Conservation (phyloP, 92 coral and sea anemone species). For the Epizoanthus scotinus region DNA sequence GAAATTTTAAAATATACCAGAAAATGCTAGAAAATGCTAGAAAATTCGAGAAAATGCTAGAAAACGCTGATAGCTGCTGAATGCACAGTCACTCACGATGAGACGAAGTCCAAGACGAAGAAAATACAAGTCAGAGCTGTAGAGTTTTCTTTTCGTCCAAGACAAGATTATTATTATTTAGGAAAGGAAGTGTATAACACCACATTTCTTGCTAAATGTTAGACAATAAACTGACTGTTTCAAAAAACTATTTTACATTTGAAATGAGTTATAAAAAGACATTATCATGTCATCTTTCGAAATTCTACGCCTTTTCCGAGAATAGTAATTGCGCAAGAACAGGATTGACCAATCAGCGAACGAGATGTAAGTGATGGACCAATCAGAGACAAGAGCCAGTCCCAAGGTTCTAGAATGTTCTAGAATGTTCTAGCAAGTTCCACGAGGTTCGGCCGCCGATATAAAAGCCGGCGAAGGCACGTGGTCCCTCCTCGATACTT, state of each 20-base stretch:
- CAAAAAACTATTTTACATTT: too few relatives aligned
- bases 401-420: constrained; percentile 67
- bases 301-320: constrained; percentile 16
- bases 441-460: constrained; percentile 43
- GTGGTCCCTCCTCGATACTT: constrained; percentile 24
- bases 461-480: constrained; percentile 29
- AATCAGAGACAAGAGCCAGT: constrained; percentile 31
- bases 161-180: too few relatives aligned
- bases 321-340: constrained; percentile 14
- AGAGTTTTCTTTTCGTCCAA: too few relatives aligned
- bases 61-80: background rate
- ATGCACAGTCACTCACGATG: too few relatives aligned
- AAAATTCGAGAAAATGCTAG: constrained; percentile 29
- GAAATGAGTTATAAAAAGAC: too few relatives aligned
- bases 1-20: background rate
- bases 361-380: constrained; percentile 29
- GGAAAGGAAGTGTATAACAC: too few relatives aligned
- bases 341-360: constrained; percentile 51
- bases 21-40: constrained; percentile 39
- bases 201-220: too few relatives aligned
- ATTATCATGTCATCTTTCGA: too few relatives aligned
- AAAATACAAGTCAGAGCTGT: too few relatives aligned
- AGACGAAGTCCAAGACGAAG: too few relatives aligned
- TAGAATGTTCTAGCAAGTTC: constrained; percentile 57
- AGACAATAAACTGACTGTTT: too few relatives aligned